Evolutionary conservation across 2,113 vertebrate genomes (phyloP).

Genomic region (Spermophilus dauricus): DNA sequence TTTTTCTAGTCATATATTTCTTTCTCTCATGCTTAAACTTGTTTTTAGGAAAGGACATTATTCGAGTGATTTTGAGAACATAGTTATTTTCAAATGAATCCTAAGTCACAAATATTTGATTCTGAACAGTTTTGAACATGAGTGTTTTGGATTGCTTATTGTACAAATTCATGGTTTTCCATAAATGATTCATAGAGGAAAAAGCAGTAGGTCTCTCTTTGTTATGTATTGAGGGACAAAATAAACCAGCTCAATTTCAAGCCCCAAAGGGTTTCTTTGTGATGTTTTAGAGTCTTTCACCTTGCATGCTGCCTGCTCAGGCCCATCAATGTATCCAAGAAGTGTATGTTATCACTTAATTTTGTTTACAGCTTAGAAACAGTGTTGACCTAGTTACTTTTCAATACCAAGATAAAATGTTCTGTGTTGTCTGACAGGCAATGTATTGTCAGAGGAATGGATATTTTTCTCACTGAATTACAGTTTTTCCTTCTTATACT

Average conservation of each 20-base stretch:
- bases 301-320: neutral
- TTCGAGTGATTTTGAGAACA: neutral
- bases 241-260: neutral
- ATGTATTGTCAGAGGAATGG: conserved; percentile 41
- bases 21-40: neutral
- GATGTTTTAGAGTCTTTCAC: neutral
- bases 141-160: neutral
- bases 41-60: neutral
- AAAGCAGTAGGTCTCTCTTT: neutral
- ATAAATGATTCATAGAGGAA: neutral
- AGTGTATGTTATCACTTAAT: conserved; percentile 14
- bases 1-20: neutral
- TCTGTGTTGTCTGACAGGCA: conserved; percentile 28
- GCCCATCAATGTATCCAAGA: neutral
- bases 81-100: neutral
- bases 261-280: neutral
- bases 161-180: neutral
- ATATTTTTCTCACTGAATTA: conserved; percentile 56
- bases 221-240: neutral
- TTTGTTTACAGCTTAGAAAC: conserved; percentile 30
- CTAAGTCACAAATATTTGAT: neutral
- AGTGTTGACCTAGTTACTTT: neutral
- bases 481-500: conserved; percentile 4
- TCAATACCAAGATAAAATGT: conserved; percentile 54
- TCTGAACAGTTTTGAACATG: neutral